These are phyloP conservation scores for Gymnoscopelus braueri DNA, from an alignment of 2,797 vertebrate species.

Conservation along the genomic window DNA sequence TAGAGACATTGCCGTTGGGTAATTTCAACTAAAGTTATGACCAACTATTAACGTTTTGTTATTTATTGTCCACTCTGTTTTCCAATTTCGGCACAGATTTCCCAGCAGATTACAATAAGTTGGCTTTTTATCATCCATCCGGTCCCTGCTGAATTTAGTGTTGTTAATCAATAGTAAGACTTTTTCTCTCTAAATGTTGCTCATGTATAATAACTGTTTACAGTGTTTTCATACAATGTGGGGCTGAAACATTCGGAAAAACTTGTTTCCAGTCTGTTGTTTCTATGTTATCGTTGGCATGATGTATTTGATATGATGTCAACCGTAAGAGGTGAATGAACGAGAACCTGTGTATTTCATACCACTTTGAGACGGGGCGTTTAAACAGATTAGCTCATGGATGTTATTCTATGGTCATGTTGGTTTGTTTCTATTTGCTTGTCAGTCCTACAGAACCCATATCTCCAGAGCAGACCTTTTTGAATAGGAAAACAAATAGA, in stretches of 20 bases:
- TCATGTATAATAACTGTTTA: no score
- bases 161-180: no score
- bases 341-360: not conserved
- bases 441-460: conserved; percentile 3
- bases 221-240: not conserved
- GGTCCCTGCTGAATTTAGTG: no score
- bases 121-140: no score
- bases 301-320: no score
- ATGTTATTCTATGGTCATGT: not conserved
- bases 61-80: no score
- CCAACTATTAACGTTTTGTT: no score
- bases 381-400: conserved; percentile 6
- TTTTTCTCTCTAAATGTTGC: no score
- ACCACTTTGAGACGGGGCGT: not conserved
- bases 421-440: not conserved
- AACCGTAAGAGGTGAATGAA: not conserved
- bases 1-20: conserved; percentile 20
- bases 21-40: not conserved
- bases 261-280: no score
- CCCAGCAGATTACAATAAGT: no score
- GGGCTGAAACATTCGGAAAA: not conserved
- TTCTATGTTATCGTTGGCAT: no score
- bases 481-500: not conserved
- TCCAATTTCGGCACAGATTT: no score
- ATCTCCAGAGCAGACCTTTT: conserved; percentile 1